Evolutionary conservation across 2,888 invertebrate species (phyloP).

Genomic region (Pheosia tremula): DNA sequence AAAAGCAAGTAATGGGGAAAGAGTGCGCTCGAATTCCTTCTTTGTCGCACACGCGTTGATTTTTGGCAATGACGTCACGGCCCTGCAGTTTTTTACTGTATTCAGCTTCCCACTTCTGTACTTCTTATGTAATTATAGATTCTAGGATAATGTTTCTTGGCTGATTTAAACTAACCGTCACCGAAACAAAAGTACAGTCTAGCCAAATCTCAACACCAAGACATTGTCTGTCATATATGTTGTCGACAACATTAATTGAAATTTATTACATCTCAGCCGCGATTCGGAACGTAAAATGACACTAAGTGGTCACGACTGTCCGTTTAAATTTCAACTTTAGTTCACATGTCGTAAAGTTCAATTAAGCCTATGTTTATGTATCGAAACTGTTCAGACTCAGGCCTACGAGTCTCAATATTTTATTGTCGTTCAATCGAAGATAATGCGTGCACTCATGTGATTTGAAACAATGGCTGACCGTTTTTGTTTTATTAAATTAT

Average conservation of each 20-base stretch:
- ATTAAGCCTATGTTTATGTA: conserved; percentile 35
- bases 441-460: conserved; percentile 77
- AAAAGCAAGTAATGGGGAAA: no score
- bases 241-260: conserved; percentile 80
- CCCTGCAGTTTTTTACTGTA: no score
- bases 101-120: no score
- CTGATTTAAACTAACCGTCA: not conserved
- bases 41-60: no score
- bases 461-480: conserved; percentile 76
- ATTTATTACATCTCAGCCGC: conserved; percentile 76
- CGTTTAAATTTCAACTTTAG: conserved; percentile 49
- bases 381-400: conserved; percentile 46
- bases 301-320: conserved; percentile 37
- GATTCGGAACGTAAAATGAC: conserved; percentile 62
- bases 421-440: conserved; percentile 74
- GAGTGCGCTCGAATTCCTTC: no score
- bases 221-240: conserved; percentile 58
- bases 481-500: conserved; percentile 77
- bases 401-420: conserved; percentile 28
- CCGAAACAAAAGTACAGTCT: conserved; percentile 37
- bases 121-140: no score
- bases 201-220: conserved; percentile 70
- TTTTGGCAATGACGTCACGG: no score
- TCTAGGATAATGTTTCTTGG: not conserved
- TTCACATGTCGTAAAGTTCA: conserved; percentile 27